phyloP scores from a whole-genome alignment of 2,797 vertebrate genomes.

The Pseudocheirus occidentalis region DNA sequence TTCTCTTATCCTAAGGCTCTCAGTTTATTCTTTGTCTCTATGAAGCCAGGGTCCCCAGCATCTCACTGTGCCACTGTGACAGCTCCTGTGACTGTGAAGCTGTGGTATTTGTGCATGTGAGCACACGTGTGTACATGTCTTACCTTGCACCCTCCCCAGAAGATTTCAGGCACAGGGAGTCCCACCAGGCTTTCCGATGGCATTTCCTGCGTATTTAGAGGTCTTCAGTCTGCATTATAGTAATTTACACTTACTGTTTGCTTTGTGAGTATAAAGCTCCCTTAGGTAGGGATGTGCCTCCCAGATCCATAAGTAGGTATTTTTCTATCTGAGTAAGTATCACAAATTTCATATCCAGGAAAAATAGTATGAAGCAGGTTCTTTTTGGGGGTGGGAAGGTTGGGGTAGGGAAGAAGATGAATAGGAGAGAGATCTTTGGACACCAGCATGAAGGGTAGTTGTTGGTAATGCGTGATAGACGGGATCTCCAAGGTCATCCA shows the following conservation, averaged over 20 bases:
- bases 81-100: neutral
- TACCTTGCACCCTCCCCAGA: neutral
- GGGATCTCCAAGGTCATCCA: neutral
- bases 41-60: neutral
- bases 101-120: neutral
- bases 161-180: neutral
- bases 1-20: neutral
- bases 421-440: neutral
- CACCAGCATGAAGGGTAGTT: neutral
- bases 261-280: neutral
- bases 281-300: neutral
- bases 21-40: neutral
- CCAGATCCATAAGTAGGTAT: neutral
- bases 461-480: neutral
- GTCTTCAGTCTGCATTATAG: neutral
- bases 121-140: neutral
- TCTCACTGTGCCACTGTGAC: neutral
- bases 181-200: neutral
- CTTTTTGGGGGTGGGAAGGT: neutral
- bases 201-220: neutral
- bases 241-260: neutral
- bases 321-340: neutral
- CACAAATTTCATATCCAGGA: neutral
- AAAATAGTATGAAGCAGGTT: neutral
- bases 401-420: neutral